These are phyloP conservation scores for Eidolon dupreanum DNA, from an alignment of 2,797 vertebrate genomes.

Conservation along the genomic window DNA sequence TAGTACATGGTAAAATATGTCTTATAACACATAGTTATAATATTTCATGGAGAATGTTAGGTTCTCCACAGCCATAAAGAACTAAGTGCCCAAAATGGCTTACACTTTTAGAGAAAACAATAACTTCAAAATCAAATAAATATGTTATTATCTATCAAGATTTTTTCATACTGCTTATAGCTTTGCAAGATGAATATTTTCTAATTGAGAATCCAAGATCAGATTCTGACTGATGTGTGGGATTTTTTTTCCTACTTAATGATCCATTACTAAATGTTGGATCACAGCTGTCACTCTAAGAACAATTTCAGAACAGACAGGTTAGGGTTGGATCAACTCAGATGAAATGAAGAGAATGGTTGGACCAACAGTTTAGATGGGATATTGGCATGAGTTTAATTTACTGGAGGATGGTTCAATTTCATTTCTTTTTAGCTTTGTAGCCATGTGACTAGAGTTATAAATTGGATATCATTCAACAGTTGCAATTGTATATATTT, in stretches of 20 bases:
- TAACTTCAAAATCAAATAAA: background rate
- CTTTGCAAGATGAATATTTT: background rate
- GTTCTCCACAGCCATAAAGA: background rate
- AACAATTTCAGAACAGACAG: background rate
- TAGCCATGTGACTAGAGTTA: background rate
- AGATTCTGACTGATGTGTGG: background rate
- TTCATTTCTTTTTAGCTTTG: conserved; percentile 41
- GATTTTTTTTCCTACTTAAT: background rate
- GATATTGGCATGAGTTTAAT: conserved; percentile 16
- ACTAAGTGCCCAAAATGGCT: background rate
- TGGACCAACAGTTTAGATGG: background rate
- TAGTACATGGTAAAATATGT: background rate
- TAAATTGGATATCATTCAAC: background rate
- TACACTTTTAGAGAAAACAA: conserved; percentile 3
- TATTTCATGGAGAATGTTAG: background rate
- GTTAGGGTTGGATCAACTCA: background rate
- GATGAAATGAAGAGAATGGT: background rate
- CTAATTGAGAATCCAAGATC: background rate
- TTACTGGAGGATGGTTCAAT: conserved; percentile 3
- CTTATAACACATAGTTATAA: background rate
- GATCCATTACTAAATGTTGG: background rate
- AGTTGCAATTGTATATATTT: background rate
- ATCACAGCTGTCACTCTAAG: background rate
- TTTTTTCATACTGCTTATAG: background rate
- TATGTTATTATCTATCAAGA: too few relatives aligned